Evolutionary conservation across 2,797 vertebrate genomes (phyloP).

Genomic region (Hirundo rustica): DNA sequence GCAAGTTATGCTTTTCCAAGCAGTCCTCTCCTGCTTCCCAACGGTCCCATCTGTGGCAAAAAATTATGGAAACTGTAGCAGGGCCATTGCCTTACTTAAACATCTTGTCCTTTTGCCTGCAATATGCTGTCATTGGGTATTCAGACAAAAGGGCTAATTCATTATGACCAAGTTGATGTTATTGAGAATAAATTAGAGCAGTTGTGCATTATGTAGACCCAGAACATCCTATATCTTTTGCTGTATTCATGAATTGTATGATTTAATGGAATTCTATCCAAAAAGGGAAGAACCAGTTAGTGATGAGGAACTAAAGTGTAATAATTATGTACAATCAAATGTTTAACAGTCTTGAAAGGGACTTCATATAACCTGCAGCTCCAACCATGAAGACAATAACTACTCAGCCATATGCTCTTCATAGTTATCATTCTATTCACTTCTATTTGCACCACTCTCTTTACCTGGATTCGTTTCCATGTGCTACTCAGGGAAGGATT

Average conservation of each 20-base stretch:
- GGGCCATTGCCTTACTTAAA: background rate
- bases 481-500: background rate
- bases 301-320: background rate
- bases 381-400: background rate
- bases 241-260: background rate
- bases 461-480: background rate
- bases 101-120: background rate
- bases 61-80: background rate
- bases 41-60: background rate
- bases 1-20: background rate
- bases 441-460: background rate
- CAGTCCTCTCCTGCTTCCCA: background rate
- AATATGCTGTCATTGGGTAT: background rate
- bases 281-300: background rate
- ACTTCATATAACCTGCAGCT: background rate
- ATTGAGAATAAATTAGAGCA: conserved; percentile 2
- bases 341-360: background rate
- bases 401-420: background rate
- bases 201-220: background rate
- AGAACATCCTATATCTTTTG: background rate
- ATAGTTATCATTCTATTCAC: background rate
- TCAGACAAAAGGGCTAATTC: background rate
- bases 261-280: background rate
- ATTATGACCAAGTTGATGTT: background rate
- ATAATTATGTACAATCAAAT: background rate